Conservation (phyloP, 2,888 invertebrate species). For the Drosophila kuntzei region DNA sequence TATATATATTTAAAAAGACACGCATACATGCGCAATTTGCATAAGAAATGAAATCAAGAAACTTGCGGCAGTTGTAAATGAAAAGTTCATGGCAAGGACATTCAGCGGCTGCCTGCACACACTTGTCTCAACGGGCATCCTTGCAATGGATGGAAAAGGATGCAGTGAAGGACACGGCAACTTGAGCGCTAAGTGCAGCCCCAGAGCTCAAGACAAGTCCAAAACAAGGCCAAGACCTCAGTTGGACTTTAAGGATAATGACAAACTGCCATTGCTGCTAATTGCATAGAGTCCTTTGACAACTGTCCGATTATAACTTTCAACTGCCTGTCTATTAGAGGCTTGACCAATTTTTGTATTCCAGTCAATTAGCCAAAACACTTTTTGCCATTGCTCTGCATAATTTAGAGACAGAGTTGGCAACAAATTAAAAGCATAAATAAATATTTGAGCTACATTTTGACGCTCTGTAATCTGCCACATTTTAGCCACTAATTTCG, state of each 20-base stretch:
- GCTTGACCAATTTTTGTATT: conserved; percentile 11
- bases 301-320: conserved; percentile 15
- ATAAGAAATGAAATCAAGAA: conserved; percentile 76
- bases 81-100: conserved; percentile 75
- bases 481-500: conserved; percentile 78
- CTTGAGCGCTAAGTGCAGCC: conserved; percentile 58
- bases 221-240: conserved; percentile 36
- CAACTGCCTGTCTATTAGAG: conserved; percentile 9
- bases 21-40: conserved; percentile 50
- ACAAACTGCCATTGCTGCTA: conserved; percentile 16
- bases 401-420: conserved; percentile 39
- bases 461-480: conserved; percentile 75
- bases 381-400: conserved; percentile 47
- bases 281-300: conserved; percentile 34
- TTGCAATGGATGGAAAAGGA: background rate
- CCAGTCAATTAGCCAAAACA: conserved; percentile 53
- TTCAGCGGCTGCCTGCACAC: conserved; percentile 18
- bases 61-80: conserved; percentile 65
- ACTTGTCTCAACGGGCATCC: conserved; percentile 9
- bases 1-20: conserved; percentile 1
- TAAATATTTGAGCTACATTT: conserved; percentile 77
- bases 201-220: conserved; percentile 34
- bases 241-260: conserved; percentile 31
- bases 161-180: conserved; percentile 37
- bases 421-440: conserved; percentile 65